phyloP scores from a whole-genome alignment of 2,888 invertebrate genomes.

The Caenorhabditis drosophilae region DNA sequence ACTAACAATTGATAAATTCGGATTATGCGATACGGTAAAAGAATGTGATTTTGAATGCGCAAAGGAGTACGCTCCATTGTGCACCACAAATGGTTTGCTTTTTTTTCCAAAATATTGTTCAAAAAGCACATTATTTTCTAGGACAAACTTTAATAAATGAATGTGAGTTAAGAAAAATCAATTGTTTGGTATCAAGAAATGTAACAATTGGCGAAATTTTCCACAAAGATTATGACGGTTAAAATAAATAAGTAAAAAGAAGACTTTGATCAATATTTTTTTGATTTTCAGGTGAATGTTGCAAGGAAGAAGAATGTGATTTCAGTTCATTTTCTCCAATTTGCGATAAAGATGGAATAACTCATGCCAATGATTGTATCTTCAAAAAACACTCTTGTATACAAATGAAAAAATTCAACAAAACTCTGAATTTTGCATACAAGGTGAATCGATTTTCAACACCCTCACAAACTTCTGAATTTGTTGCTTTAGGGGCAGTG shows the following conservation, averaged over 20 bases:
- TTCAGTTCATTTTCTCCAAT: slow-evolving; percentile 39
- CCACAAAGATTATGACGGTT: slow-evolving; percentile 45
- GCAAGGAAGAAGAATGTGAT: slow-evolving; percentile 39
- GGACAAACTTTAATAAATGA: slow-evolving; percentile 55
- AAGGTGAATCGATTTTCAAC: slow-evolving; percentile 20
- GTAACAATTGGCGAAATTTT: slow-evolving; percentile 31
- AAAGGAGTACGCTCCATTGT: slow-evolving; percentile 55
- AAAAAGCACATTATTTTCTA: slow-evolving; percentile 8
- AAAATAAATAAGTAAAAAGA: no score
- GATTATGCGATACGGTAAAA: slow-evolving; percentile 42
- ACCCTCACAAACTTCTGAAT: neutral
- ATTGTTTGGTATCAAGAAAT: slow-evolving; percentile 47
- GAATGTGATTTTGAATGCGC: slow-evolving; percentile 50
- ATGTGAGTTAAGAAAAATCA: slow-evolving; percentile 56
- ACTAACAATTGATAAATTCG: slow-evolving; percentile 53
- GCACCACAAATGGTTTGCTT: slow-evolving; percentile 50
- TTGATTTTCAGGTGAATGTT: slow-evolving; percentile 51
- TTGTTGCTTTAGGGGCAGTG: slow-evolving; percentile 41
- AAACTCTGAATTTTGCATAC: slow-evolving; percentile 39
- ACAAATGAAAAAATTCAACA: slow-evolving; percentile 32
- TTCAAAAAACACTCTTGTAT: slow-evolving; percentile 54
- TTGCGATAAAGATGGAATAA: slow-evolving; percentile 49
- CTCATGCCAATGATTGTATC: slow-evolving; percentile 60
- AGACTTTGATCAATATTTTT: no score
- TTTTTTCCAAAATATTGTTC: neutral